Percentiles rank a stretch among this genome's conserved stretches.
phyloP scores from a whole-genome alignment of 2,113 vertebrate species.

The Eulemur macaco region DNA sequence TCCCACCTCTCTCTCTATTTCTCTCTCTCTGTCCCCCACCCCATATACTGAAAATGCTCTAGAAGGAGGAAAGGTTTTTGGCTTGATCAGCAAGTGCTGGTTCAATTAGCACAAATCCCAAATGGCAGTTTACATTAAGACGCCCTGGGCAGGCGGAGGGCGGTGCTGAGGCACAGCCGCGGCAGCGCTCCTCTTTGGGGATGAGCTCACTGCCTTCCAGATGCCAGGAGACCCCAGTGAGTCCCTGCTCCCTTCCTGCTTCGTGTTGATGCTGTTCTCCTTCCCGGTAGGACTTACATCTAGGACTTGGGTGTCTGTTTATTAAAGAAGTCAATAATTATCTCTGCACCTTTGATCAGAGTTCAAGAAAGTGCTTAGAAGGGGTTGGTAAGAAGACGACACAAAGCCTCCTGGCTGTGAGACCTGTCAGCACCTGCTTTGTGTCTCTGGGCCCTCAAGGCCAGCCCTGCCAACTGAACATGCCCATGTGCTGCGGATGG shows the following conservation, averaged over 20 bases:
- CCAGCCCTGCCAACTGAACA: not conserved
- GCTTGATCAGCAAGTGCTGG: slow-evolving; percentile 17
- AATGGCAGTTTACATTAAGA: not conserved
- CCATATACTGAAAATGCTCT: not conserved
- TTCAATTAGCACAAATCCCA: not conserved
- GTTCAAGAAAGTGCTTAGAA: not conserved
- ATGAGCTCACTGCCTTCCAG: not conserved
- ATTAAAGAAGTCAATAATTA: not conserved
- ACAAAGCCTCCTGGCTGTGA: not conserved
- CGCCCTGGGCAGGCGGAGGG: not conserved
- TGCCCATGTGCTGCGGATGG: not conserved
- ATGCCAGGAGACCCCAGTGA: not conserved
- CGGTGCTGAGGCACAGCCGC: rapidly evolving
- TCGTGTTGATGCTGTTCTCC: not conserved
- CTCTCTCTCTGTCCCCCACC: not conserved
- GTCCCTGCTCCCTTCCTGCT: not conserved
- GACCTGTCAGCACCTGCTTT: not conserved
- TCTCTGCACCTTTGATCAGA: slow-evolving; percentile 25
- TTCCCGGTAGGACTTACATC: not conserved
- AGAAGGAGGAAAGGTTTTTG: not conserved
- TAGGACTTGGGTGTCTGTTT: not conserved
- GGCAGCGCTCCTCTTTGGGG: not conserved
- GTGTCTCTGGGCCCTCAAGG: not conserved
- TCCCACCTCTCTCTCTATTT: not conserved
- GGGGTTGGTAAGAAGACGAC: not conserved